Evolutionary conservation across 1,140 invertebrate species (phyloP), one percentile per base, ranked within the genome.

Genomic region (Vollenhovia emeryi): DNA sequence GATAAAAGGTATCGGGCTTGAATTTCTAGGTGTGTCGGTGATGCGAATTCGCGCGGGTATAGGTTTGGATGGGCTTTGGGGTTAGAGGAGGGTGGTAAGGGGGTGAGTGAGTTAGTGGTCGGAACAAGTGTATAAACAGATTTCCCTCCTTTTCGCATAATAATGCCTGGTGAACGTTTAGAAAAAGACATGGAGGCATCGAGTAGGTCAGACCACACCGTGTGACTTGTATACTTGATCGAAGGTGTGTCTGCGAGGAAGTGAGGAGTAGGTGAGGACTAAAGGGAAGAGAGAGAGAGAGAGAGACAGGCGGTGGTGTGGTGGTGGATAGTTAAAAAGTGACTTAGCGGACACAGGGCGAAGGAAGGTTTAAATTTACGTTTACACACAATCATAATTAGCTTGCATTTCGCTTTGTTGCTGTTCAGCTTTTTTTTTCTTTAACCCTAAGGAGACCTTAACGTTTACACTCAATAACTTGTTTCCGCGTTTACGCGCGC

Each of bases 341-440:
- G 73, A 68, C 11, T 83, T 48, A 69, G 73, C 73, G 88, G 88
- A 75, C 80, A 89, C 27, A 50, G 74, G 85, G 69, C 80, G 82
- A 90, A 87, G 86, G 86, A 85, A 83, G 85, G 80, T 92, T 92
- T 92, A 91, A 92, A 91, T 89, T 89, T 90, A 94, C 91, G 91
- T 92, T 94, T 93, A 94, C 93, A 94, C 93, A 94, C 91, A 94
- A 92, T 94, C 91, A 92, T 91, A 91, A 94, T 93, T 93, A 93
- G 91, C 88, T 92, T 90, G 87, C 89, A 89, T 87, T 76, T 87
- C 89, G 85, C 74, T 91, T 89, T 90, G 86, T 87, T 85, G 78
- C 79, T 88, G 52, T 86, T 88, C 86, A 86, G 91, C 90, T 87
- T 57, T 40, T 78, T 79, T 89, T 79, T 64, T 64, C 33, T 89